These are phyloP conservation scores for Petromus typicus DNA, from an alignment of 2,113 vertebrate species.

Conservation along the genomic window DNA sequence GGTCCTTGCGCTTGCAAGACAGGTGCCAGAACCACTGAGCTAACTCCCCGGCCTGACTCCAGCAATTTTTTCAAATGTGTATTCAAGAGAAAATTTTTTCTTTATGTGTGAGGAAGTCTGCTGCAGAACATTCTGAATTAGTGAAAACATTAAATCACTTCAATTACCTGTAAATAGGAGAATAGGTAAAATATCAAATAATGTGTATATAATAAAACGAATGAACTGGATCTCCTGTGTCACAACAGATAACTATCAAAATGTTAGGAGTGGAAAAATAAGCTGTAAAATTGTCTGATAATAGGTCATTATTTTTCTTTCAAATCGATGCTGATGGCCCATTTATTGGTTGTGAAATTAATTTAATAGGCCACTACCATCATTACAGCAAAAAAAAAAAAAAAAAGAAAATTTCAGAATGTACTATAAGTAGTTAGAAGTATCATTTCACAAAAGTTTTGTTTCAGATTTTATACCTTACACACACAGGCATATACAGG, in stretches of 20 bases:
- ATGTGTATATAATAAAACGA: background rate
- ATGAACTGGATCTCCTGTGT: background rate
- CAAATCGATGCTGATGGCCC: background rate
- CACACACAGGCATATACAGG: background rate
- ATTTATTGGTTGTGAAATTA: background rate
- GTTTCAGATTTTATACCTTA: background rate
- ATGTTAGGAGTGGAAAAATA: background rate
- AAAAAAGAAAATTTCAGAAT: background rate
- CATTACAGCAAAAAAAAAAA: conserved; percentile 24
- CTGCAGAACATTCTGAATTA: background rate
- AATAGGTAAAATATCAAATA: background rate
- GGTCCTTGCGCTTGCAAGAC: too few relatives aligned
- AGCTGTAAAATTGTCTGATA: background rate
- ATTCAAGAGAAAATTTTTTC: background rate
- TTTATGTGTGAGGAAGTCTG: background rate
- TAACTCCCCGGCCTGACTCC: too few relatives aligned
- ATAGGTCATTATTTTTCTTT: background rate
- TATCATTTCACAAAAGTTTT: background rate
- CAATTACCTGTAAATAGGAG: background rate
- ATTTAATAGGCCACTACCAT: background rate
- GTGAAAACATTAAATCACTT: background rate
- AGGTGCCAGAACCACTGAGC: too few relatives aligned
- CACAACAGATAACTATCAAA: background rate
- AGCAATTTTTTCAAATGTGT: too few relatives aligned
- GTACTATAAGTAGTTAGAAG: background rate